Base-by-base conservation (phyloP, 2,797 vertebrate genomes). In the Oryzias dopingdopingensis region DNA sequence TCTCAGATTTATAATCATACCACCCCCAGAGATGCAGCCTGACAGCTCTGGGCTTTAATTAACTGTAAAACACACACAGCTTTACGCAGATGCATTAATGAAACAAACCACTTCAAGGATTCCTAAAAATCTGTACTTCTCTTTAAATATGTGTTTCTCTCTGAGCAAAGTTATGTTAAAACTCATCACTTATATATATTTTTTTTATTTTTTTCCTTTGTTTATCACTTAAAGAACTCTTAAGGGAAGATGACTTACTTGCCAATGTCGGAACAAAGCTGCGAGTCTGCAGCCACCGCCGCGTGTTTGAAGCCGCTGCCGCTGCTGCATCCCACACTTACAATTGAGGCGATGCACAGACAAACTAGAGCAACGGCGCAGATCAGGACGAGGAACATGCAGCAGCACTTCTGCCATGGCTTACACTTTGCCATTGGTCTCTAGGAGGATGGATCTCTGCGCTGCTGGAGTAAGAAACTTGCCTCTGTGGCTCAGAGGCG, bases 201-300 rank as follows among this genome's bases (percentile, higher is more conserved):
- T 18, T 18, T 1, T 18, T 18, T 18, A 18, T 18, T 18, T 18
- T 18, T 1, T 18, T 1, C 18, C 18, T 18, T 26, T 24, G 0
- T 3, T 0, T 13, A 5, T 10, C 14, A 23, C 1, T 22, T 20
- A 53, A 1, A 23, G 6, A 10, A 47, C 32, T 47, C 15, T 6
- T 43, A 2, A 42, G 14, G 10, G 6, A 26, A 44, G 17, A 15
- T 8, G 0, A 29, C 70, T 56, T 83, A 92, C 91, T 83, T 91
- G 83, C 89, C 91, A 2, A 91, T 69, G 10, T 85, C 42, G 1
- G 91, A 92, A 23, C 92, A 93, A 1, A 6, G 24, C 2, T 7
- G 17, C 0, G 91, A 91, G 77, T 93, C 91, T 2, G 92, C 91
- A 4, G 91, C 44, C 0, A 93, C 88, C 0, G 90, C 90, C 5